Evolutionary conservation across 2,113 vertebrate genomes (phyloP), one percentile per base, ranked within the genome.

Genomic region (Pangasianodon gigas): DNA sequence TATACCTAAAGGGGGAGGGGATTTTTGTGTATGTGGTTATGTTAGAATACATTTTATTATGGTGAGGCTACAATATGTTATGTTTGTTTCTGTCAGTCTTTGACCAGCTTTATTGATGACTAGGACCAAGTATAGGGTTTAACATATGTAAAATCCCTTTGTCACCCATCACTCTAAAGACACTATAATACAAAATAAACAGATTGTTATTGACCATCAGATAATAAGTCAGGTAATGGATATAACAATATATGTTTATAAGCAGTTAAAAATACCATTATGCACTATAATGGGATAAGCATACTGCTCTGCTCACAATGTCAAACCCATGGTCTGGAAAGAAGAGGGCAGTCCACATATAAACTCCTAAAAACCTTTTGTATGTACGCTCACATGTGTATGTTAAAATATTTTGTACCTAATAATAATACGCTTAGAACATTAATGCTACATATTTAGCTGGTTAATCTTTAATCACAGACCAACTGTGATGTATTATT

Each of bases 1-100:
- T 92, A 92, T 90, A 62, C 37, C 44, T n/a, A 93, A 79, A 91
- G 93, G 93, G 85, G 54, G 48, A 58, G 32, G 65, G 52, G 52
- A 67, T 48, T 46, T 74, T 60, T 85, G 83, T 74, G 77, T 46
- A 48, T 51, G 29, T 54, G 51, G 29, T 54, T 82, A 41, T 86
- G 32, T 29, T 77, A 21, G 18, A 77, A 77, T 54, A 24, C 52
- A 65, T 54, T 65, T 46, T 74, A 51, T 32, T 44, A 32, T 37
- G 46, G 46, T 41, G 16, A 74, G 29, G 18, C 51, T 41, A 37
- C 2, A 80, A 41, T 32, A 54, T 74, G 11, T 21, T 21, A 11
- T 54, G 26, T 51, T 69, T 75, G 32, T 58, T 56, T 32, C 8
- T 4, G 32, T 71, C 13, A 37, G 67, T 21, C 44, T 48, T 46